Conservation (phyloP, 2,113 vertebrate genomes). For the Phocoena phocoena region DNA sequence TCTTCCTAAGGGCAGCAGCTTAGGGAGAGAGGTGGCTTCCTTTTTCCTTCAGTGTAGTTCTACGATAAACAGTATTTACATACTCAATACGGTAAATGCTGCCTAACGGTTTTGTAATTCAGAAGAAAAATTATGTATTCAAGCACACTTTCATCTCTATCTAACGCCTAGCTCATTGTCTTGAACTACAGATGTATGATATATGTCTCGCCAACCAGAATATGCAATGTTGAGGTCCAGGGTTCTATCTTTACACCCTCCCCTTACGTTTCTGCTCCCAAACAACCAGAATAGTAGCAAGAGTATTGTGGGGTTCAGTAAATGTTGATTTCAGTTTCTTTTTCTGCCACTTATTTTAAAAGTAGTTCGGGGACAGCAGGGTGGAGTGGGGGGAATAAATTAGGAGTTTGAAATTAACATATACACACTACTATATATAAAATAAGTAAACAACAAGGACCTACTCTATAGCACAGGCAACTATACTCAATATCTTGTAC, state of each 20-base stretch:
- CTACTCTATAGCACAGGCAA: neutral
- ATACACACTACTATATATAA: neutral
- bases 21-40: neutral
- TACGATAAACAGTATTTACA: neutral
- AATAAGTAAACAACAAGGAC: neutral
- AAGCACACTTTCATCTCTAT: neutral
- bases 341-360: slow-evolving; percentile 5
- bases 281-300: neutral
- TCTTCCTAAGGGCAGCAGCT: neutral
- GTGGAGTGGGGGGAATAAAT: neutral
- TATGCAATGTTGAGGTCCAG: neutral
- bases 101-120: neutral
- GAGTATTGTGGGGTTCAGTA: neutral
- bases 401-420: neutral
- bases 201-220: neutral
- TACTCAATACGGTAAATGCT: neutral
- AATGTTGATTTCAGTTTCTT: slow-evolving; percentile 18
- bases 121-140: neutral
- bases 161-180: neutral
- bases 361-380: neutral
- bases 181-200: neutral
- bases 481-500: neutral
- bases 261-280: neutral
- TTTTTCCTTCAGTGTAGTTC: neutral
- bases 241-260: neutral